Base-by-base conservation (phyloP, 2,888 invertebrate species). In the Protula sp. region DNA sequence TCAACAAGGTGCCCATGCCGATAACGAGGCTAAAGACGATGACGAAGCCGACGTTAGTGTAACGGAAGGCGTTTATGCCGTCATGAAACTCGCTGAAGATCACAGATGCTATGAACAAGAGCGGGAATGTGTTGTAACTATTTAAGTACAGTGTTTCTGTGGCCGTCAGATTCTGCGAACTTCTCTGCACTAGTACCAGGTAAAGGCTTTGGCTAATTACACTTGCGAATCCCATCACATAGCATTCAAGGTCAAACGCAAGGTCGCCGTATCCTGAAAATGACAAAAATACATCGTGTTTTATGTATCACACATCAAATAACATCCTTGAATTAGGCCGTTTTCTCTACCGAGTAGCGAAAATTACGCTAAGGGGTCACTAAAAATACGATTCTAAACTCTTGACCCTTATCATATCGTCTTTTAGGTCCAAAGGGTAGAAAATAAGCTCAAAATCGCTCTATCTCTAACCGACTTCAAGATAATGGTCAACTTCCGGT, bases 121-220 rank as follows among this genome's bases (percentile, higher is more conserved):
- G 67, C 22, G 79, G 80, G 24, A 81, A 60, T 14, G 80, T 78
- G 64, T 81, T 81, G 63, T 75, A 72, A 63, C 80, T 75, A 71
- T 80, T 81, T 29, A 82, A 72, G 51, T 81, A 78, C 29, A 82
- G 72, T 3, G 78, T 78, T 55, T 81, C 78, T 2, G 76, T 68
- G 1, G 80, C 77, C 30, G 74, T 69, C 52, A 76, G 62, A 38
- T 72, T 70, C 60, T 77, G 75, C 14, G 76, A 69, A 54, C 70
- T 70, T 61, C 72, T 73, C 70, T 83, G 82, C 1, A 83, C 78
- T 4, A 82, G 70, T 14, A 82, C 75, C n/a, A 82, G 77, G 66
- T 83, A 83, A 19, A 80, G 57, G 1, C 81, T 78, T 63, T 83
- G 83, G 1, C 77, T 77, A 30, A 82, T 58, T 58, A 82, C 81